phyloP scores from a whole-genome alignment of 2,113 vertebrate species.

The Andinoacara biseriatus region DNA sequence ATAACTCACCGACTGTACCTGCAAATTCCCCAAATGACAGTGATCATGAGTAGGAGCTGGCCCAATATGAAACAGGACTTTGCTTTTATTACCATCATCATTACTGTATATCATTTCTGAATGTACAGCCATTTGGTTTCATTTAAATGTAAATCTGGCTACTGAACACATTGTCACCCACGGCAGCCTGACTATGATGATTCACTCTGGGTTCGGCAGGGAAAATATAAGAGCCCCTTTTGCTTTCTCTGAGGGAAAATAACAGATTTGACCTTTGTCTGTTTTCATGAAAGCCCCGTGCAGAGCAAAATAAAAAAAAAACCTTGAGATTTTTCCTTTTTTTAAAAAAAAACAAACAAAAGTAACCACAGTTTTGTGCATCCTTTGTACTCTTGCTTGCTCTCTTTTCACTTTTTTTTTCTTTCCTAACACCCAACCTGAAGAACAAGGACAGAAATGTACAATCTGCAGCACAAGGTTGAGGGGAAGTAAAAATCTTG shows the following conservation, averaged over 20 bases:
- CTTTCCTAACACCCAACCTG: not conserved
- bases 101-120: conserved; percentile 80
- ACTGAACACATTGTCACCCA: conserved; percentile 67
- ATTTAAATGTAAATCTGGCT: conserved; percentile 85
- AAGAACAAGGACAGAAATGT: conserved; percentile 5
- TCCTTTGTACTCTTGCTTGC: not conserved
- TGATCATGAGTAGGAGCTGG: conserved; percentile 48
- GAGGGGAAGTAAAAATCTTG: not conserved
- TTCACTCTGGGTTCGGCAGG: conserved; percentile 67
- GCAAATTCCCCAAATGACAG: conserved; percentile 60
- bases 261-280: conserved; percentile 73
- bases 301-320: conserved; percentile 37
- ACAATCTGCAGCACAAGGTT: conserved; percentile 25
- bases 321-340: conserved; percentile 16
- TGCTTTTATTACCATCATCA: conserved; percentile 77
- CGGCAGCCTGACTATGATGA: conserved; percentile 67
- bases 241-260: conserved; percentile 69
- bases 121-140: conserved; percentile 81
- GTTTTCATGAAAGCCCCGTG: conserved; percentile 49
- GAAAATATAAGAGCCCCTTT: conserved; percentile 64
- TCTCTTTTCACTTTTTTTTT: not conserved
- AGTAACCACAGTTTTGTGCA: conserved; percentile 13
- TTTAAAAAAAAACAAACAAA: conserved; percentile 8
- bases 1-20: conserved; percentile 62
- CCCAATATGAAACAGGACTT: conserved; percentile 61